These are phyloP conservation scores for Cossypha niveicapilla DNA, from an alignment of 2,797 vertebrate genomes.

Conservation along the genomic window DNA sequence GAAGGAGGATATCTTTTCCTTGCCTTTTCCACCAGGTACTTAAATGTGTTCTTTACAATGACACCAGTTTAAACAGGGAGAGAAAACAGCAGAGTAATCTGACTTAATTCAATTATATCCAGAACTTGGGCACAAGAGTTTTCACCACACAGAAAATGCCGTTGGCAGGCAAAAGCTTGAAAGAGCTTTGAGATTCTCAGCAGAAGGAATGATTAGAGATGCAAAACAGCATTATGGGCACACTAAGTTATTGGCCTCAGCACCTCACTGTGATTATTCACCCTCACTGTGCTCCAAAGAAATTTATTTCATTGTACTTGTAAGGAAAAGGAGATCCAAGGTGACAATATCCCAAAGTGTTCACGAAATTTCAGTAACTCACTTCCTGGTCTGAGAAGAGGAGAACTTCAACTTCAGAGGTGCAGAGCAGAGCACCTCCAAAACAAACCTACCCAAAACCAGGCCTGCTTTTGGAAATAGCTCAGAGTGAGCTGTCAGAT, in stretches of 20 bases:
- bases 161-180: not conserved
- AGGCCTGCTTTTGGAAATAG: not conserved
- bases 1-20: not conserved
- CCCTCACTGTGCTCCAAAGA: not conserved
- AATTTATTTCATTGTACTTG: not conserved
- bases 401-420: not conserved
- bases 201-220: not conserved
- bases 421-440: not conserved
- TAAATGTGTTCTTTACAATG: not conserved
- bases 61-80: not conserved
- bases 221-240: not conserved
- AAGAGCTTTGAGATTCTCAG: not conserved
- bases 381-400: not conserved
- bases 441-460: not conserved
- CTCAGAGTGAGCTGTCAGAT: not conserved
- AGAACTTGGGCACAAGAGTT: not conserved
- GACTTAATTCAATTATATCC: not conserved
- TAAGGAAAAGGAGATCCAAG: not conserved
- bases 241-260: rapidly evolving
- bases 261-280: not conserved
- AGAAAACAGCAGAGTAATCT: not conserved
- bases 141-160: not conserved
- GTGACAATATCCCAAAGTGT: not conserved
- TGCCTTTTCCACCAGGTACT: not conserved
- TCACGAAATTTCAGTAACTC: not conserved